Conservation (phyloP, 2,797 vertebrate species). For the Epinephelus coioides region DNA sequence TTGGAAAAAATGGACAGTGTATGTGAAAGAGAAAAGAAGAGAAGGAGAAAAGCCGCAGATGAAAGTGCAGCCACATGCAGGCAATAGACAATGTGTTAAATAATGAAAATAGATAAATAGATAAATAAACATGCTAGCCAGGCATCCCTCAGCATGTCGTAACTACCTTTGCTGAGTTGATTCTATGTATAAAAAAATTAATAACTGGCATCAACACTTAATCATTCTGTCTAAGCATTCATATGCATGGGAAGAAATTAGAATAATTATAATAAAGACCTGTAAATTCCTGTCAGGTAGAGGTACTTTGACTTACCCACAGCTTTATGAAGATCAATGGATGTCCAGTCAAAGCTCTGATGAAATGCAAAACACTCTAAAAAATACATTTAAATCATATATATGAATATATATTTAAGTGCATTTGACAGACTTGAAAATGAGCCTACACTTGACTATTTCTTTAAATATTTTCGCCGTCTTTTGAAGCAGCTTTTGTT, state of each 20-base stretch:
- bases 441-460: no score
- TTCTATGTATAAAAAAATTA: background rate
- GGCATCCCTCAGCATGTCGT: background rate
- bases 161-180: no score
- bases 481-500: no score
- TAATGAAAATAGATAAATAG: background rate
- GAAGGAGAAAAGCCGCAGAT: background rate
- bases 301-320: background rate
- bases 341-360: background rate
- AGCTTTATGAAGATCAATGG: background rate
- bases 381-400: background rate
- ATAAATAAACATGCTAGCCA: background rate
- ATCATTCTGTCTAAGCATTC: no score
- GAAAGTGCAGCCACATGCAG: background rate
- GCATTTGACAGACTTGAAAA: no score
- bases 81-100: background rate
- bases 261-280: background rate
- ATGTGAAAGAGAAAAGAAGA: background rate
- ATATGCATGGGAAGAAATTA: background rate
- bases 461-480: no score
- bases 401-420: no score
- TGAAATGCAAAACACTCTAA: background rate
- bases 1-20: background rate
- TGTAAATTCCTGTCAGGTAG: background rate
- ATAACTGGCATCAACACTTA: background rate